phyloP scores from a whole-genome alignment of 37 sponge, comb jelly and placozoan genomes.

The Eunapius fragilis region DNA sequence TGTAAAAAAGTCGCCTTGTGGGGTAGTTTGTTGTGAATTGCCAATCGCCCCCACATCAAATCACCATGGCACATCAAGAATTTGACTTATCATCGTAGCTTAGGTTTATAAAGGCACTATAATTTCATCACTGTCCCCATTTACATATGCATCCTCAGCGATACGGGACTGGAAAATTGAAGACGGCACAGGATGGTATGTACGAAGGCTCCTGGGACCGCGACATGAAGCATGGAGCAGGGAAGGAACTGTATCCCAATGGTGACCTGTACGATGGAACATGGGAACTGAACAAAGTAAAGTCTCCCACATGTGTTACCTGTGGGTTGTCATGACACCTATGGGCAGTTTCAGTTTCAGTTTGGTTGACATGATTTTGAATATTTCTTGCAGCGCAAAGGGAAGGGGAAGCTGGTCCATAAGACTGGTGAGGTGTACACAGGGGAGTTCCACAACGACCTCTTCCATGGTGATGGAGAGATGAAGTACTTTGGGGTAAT shows the following conservation, averaged over 20 bases:
- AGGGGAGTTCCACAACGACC: constrained; percentile 60
- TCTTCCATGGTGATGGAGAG: constrained; percentile 83
- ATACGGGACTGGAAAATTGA: constrained; percentile 70
- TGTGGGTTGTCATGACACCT: no score
- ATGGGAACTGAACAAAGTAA: constrained; percentile 78
- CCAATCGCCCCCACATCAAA: no score
- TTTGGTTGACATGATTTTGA: no score
- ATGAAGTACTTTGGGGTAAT: constrained; percentile 62
- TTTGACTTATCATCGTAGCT: no score
- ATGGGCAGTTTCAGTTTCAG: no score
- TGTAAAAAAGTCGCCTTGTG: no score
- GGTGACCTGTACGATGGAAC: constrained; percentile 79
- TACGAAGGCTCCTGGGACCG: constrained; percentile 86
- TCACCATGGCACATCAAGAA: no score
- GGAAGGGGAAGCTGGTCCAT: constrained; percentile 53
- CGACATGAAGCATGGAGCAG: constrained; percentile 69
- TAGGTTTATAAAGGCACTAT: no score
- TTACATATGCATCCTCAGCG: no score
- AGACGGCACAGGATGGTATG: constrained; percentile 9
- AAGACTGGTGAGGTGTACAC: constrained; percentile 65
- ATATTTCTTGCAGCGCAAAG: constrained; percentile 73
- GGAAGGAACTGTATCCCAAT: constrained; percentile 72
- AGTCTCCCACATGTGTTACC: no score
- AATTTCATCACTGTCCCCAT: no score
- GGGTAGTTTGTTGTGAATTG: no score